Conservation (phyloP, 2,888 invertebrate species). For the Liodrosophila aerea region DNA sequence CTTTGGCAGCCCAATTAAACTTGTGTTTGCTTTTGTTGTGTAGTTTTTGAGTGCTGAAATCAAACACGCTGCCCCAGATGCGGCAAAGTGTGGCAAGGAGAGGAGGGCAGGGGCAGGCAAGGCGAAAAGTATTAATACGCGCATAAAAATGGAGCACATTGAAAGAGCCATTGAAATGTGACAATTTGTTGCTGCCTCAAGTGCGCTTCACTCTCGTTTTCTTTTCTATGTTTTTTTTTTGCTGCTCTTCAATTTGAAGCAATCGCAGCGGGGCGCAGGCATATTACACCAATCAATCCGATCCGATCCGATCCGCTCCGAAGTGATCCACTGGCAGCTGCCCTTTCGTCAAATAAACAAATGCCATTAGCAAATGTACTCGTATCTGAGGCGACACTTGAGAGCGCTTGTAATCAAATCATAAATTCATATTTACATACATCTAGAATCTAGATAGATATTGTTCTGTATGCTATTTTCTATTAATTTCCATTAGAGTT, state of each 20-base stretch:
- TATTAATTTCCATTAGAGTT: conserved; percentile 75
- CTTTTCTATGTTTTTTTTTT: neutral
- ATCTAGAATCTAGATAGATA: conserved; percentile 4
- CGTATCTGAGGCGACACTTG: conserved; percentile 53
- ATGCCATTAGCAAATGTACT: conserved; percentile 75
- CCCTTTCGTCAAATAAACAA: conserved; percentile 77
- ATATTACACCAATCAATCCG: conserved; percentile 58
- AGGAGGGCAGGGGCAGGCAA: conserved; percentile 23
- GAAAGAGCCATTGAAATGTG: conserved; percentile 72
- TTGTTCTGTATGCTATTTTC: conserved; percentile 46
- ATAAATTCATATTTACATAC: conserved; percentile 57
- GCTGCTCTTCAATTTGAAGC: conserved; percentile 26
- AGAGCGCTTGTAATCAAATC: conserved; percentile 71
- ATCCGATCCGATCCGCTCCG: conserved; percentile 13
- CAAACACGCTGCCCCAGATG: conserved; percentile 54
- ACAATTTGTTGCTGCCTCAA: conserved; percentile 65
- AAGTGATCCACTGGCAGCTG: conserved; percentile 52
- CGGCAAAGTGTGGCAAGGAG: conserved; percentile 16
- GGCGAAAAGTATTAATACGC: conserved; percentile 55
- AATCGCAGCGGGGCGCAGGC: conserved; percentile 34
- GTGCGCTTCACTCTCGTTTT: conserved; percentile 39
- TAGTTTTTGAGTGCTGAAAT: conserved; percentile 43
- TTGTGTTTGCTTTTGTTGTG: neutral
- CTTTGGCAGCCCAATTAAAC: conserved; percentile 37
- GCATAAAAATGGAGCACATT: conserved; percentile 68